Evolutionary conservation across 2,888 invertebrate genomes (phyloP).

Genomic region (Cantharis nigra): DNA sequence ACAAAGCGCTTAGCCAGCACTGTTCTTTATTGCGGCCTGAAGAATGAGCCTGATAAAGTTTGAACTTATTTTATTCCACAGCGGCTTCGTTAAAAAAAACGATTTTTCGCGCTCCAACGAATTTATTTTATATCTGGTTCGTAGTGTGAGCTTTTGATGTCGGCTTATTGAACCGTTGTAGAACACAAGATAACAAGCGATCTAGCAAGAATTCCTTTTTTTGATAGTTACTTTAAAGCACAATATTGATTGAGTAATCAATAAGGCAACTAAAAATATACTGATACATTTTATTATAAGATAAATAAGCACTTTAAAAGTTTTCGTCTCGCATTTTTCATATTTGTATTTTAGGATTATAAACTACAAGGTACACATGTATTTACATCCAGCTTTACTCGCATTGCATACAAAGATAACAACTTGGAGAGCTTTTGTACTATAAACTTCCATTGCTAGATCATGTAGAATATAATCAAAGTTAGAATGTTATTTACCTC

Average conservation of each 20-base stretch:
- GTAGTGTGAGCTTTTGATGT: slow-evolving; percentile 26
- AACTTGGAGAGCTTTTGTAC: slow-evolving; percentile 15
- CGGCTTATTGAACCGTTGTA: slow-evolving; percentile 25
- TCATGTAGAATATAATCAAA: slow-evolving; percentile 14
- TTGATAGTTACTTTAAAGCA: background rate
- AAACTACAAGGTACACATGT: background rate
- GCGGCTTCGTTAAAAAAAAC: slow-evolving; percentile 25
- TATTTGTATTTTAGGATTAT: background rate
- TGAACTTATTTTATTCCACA: slow-evolving; percentile 24
- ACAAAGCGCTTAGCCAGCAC: slow-evolving; percentile 25
- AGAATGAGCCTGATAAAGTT: slow-evolving; percentile 25
- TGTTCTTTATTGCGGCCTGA: slow-evolving; percentile 25
- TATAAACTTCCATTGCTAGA: slow-evolving; percentile 19
- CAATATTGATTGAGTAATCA: background rate
- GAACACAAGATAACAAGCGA: slow-evolving; percentile 23
- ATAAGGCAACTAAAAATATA: background rate
- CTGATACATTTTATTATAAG: background rate
- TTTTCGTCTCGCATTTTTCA: no score
- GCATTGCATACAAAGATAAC: slow-evolving; percentile 13
- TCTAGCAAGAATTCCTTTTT: slow-evolving; percentile 7
- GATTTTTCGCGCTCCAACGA: slow-evolving; percentile 21
- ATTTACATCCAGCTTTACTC: background rate
- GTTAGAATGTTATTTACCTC: slow-evolving; percentile 4
- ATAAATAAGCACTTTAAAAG: background rate
- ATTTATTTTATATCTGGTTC: slow-evolving; percentile 25